Evolutionary conservation across 2,797 vertebrate species (phyloP).

Genomic region (Erpetoichthys calabaricus): DNA sequence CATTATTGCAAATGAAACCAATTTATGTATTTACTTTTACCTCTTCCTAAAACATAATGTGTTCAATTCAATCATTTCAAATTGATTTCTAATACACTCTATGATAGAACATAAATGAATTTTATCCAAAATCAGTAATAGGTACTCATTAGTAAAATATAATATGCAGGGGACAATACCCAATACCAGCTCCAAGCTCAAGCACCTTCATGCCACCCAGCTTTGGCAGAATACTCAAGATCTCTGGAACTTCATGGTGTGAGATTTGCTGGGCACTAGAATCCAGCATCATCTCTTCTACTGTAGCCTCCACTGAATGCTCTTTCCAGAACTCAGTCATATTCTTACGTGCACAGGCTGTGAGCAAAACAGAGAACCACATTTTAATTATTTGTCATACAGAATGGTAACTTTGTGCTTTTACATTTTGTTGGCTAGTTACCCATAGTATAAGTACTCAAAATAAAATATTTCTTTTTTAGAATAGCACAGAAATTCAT

Average conservation of each 20-base stretch:
- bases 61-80: too few relatives aligned
- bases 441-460: too few relatives aligned
- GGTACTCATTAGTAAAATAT: too few relatives aligned
- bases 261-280: constrained; percentile 51
- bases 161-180: constrained; percentile 31
- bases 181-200: constrained; percentile 69
- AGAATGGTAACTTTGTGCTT: not conserved
- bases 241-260: constrained; percentile 53
- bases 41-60: too few relatives aligned
- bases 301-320: constrained; percentile 48
- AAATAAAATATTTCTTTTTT: too few relatives aligned
- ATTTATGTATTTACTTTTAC: too few relatives aligned
- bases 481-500: too few relatives aligned
- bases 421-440: not conserved
- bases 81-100: too few relatives aligned
- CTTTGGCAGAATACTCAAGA: constrained; percentile 51
- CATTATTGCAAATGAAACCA: too few relatives aligned
- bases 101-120: too few relatives aligned
- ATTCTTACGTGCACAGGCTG: constrained; percentile 3
- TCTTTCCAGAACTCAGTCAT: constrained; percentile 66
- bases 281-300: constrained; percentile 77
- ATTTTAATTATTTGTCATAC: not conserved
- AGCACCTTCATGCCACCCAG: constrained; percentile 39
- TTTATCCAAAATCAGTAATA: too few relatives aligned
- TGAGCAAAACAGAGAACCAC: not conserved